A percentile compares a stretch with the other conserved stretches of the same genome.
Evolutionary conservation across 2,888 invertebrate genomes (phyloP).

Genomic region (Coelogynopora nodosa): DNA sequence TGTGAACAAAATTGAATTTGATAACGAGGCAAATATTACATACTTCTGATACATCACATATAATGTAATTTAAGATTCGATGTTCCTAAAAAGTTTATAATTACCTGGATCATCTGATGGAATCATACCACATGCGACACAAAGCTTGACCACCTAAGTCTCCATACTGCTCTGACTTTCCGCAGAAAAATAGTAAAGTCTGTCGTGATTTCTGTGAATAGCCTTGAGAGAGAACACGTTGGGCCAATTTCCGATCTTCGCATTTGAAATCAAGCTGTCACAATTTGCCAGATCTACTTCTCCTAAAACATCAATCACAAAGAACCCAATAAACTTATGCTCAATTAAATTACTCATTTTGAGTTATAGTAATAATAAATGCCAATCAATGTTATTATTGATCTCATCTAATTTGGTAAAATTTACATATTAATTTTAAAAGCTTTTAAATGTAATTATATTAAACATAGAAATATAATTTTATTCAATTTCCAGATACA

Average conservation of each 20-base stretch:
- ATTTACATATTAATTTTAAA: background rate
- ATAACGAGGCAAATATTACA: no score
- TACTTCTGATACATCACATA: no score
- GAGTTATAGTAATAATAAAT: no score
- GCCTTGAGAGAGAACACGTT: background rate
- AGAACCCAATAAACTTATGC: no score
- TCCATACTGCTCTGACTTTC: background rate
- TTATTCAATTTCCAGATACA: no score
- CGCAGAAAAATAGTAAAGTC: background rate
- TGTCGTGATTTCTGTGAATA: background rate
- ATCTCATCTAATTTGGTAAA: no score
- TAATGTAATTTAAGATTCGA: background rate
- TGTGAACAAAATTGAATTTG: no score
- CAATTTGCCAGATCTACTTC: background rate
- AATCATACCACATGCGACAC: background rate
- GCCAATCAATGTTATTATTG: no score
- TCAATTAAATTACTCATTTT: no score
- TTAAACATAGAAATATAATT: background rate
- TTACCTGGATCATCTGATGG: background rate
- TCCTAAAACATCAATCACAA: background rate
- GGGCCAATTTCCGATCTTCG: background rate
- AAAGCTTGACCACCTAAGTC: background rate
- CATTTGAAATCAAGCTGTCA: background rate
- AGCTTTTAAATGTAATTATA: background rate
- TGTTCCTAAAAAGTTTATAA: background rate